phyloP scores from a whole-genome alignment of 2,113 vertebrate genomes.

The Ailuropoda melanoleuca region DNA sequence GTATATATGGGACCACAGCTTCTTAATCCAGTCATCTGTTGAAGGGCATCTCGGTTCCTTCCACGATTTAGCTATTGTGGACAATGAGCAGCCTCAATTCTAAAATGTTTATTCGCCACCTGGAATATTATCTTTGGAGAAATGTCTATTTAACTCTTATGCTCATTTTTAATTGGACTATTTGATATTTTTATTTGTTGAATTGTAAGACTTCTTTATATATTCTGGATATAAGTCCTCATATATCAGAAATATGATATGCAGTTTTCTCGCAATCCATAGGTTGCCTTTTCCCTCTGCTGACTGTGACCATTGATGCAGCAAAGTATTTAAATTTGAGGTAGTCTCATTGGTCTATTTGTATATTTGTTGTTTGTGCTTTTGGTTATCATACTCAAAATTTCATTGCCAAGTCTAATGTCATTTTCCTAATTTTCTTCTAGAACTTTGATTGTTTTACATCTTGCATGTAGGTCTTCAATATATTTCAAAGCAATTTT shows the following conservation, averaged over 20 bases:
- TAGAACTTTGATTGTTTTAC: background rate
- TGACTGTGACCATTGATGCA: background rate
- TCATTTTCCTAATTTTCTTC: background rate
- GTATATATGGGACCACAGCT: too few relatives aligned
- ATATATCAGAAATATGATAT: background rate
- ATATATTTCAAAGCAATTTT: background rate
- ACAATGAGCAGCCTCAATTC: constrained; percentile 51
- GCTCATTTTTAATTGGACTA: background rate
- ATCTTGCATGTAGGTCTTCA: background rate
- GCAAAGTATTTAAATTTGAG: background rate
- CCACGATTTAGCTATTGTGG: too few relatives aligned
- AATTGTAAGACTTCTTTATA: background rate
- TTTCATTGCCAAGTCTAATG: background rate
- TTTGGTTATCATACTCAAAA: background rate
- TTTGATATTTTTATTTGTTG: background rate
- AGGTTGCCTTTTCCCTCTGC: background rate
- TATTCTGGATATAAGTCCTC: background rate
- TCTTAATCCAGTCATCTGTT: too few relatives aligned
- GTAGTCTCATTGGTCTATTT: background rate
- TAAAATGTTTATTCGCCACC: constrained; percentile 10
- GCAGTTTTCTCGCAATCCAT: background rate
- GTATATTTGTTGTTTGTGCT: background rate
- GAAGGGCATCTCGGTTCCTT: too few relatives aligned
- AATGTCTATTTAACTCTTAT: background rate
- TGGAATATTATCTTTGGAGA: background rate